These are phyloP conservation scores for Hedychridium roseum DNA, from an alignment of 2,888 invertebrate genomes.

Conservation along the genomic window DNA sequence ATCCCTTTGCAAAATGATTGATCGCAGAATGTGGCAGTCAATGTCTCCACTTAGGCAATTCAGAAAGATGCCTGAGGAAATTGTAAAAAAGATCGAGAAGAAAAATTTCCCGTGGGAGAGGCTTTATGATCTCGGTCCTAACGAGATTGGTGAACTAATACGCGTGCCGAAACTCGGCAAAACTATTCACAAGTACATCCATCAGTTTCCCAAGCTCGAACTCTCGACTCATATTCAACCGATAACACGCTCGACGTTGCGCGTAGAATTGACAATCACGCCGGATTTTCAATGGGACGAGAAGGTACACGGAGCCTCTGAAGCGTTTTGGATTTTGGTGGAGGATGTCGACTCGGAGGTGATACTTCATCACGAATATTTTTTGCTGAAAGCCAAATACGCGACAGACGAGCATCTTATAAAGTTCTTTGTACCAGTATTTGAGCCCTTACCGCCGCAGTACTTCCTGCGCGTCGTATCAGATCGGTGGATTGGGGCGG, in stretches of 20 bases:
- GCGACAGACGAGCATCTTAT: conserved; percentile 93
- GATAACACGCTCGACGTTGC: conserved; percentile 89
- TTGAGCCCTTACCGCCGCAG: conserved; percentile 97
- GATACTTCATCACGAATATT: conserved; percentile 89
- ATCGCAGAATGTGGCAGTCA: conserved; percentile 98
- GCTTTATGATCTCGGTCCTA: conserved; percentile 94
- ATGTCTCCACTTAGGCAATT: conserved; percentile 99
- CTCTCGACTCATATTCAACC: conserved; percentile 97
- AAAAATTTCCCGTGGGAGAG: conserved; percentile 95
- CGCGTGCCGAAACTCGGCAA: conserved; percentile 92
- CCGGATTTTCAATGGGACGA: conserved; percentile 99
- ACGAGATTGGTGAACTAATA: conserved; percentile 95
- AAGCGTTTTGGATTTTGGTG: conserved; percentile 88
- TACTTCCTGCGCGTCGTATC: conserved; percentile 93
- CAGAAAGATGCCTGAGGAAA: conserved; percentile 96
- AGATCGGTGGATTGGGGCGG: conserved; percentile 93
- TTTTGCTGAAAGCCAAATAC: conserved; percentile 94
- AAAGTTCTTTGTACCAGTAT: conserved; percentile 98
- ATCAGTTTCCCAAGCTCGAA: conserved; percentile 96
- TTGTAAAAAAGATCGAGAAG: conserved; percentile 97
- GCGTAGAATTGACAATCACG: conserved; percentile 95
- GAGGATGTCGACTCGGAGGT: conserved; percentile 89
- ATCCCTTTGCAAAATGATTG: conserved; percentile 98
- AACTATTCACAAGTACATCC: conserved; percentile 94
- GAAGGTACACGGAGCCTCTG: conserved; percentile 83